Evolutionary conservation across 2,888 invertebrate genomes (phyloP), one percentile per base, ranked within the genome.

Genomic region (Cheilosia scutellata): DNA sequence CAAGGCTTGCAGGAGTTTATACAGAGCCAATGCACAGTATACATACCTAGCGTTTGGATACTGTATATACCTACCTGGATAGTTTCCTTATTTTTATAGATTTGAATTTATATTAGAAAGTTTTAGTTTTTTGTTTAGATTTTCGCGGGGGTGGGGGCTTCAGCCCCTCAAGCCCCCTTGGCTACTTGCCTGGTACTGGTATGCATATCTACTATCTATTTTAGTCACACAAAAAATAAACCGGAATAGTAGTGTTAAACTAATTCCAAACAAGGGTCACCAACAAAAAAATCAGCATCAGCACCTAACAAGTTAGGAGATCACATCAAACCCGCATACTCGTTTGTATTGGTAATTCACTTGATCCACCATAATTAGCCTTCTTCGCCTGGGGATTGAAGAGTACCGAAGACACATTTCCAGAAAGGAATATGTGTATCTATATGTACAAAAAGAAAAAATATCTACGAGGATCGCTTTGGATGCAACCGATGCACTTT

Each of bases 401-500:
- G 66, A 51, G 13, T 16, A 37, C 65, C 57, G 20, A 49, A 51
- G 70, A 25, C 51, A 51, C 27, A 51, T 51, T 27, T 27, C 11
- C 13, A 55, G 49, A 71, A 79, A 68, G 5, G 44, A 53, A 53
- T 63, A 51, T 68, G 53, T 40, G 53, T 40, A 25, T n/a, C n/a
- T n/a, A n/a, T 11, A 13, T 27, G 16, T 20, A 47, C 27, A 44
- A 51, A 65, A 65, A 75, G 9, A 51, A 20, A 20, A 20, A 51
- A 55, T 62, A 58, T 76, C 60, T 47, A 57, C 47, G 57, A 86
- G 80, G 77, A 82, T 82, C 80, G 63, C 71, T 86, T 86, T 80
- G 57, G 76, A 86, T 80, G 80, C 80, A 86, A 57, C 76, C 80
- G 80, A 86, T 86, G 86, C 76, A 86, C 86, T 86, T 86, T 86